phyloP scores from a whole-genome alignment of 2,888 invertebrate species.

The Lysandra coridon region DNA sequence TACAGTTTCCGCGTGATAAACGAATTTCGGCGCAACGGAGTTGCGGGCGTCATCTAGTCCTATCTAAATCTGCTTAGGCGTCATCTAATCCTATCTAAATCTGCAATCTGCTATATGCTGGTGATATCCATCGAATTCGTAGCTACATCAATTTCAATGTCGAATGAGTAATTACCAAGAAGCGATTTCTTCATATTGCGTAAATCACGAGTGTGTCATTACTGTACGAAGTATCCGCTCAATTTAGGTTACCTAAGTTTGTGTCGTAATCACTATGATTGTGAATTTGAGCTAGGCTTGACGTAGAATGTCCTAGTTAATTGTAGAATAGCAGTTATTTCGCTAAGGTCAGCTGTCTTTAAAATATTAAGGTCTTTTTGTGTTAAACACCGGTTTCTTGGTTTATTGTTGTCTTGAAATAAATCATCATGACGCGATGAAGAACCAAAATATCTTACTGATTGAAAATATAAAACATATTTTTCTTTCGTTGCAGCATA shows the following conservation, averaged over 20 bases:
- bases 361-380: not conserved
- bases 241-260: conserved; percentile 22
- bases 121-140: not conserved
- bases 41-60: too few relatives aligned
- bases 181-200: conserved; percentile 22
- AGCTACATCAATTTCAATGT: conserved; percentile 16
- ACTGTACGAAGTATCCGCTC: conserved; percentile 5
- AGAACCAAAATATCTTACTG: too few relatives aligned
- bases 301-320: not conserved
- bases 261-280: conserved; percentile 23
- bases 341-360: not conserved
- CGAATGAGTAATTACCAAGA: conserved; percentile 1
- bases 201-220: conserved; percentile 14
- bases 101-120: not conserved
- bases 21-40: too few relatives aligned
- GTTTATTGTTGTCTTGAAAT: not conserved
- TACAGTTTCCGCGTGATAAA: too few relatives aligned
- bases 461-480: too few relatives aligned
- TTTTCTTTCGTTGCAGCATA: too few relatives aligned
- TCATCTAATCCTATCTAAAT: not conserved
- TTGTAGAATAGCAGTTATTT: not conserved
- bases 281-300: conserved; percentile 10
- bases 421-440: too few relatives aligned
- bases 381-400: not conserved
- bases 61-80: too few relatives aligned